Evolutionary conservation across 2,797 vertebrate genomes (phyloP), one percentile per base, ranked within the genome.

Genomic region (Synanceia verrucosa): DNA sequence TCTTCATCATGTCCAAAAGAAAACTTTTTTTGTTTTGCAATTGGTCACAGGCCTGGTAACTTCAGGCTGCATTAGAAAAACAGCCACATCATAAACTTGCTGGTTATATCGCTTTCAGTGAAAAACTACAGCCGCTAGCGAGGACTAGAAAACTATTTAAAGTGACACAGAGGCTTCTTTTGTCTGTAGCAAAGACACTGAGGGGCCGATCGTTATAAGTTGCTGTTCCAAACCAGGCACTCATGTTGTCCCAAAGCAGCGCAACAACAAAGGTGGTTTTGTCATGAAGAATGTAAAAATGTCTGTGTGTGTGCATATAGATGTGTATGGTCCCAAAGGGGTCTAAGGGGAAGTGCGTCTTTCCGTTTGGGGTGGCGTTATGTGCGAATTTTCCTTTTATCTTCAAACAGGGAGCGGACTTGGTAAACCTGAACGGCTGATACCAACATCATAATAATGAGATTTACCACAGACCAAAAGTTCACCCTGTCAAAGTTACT

Each of bases 401-500:
- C 97, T 33, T 99, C 95, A 82, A 99, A 99, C 52, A 99, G 95
- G 64, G 95, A 98, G 88, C 96, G 97, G 65, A 99, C 89, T 76
- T 97, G 92, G 85, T 98, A 99, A 52, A 99, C 97, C 79, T 99
- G 97, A 70, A 97, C 68, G 6, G 92, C 94, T 3, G 97, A 97
- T 44, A 99, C 96, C 57, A 95, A 67, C 84, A 97, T 76, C 97
- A 99, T 97, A 55, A 96, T 86, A 26, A 92, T 37, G 70, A 99
- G 80, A 88, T 96, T 99, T 79, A 96, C 83, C 65, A 95, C 62
- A 5, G 97, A 99, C 98, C 98, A 99, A 79, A 97, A 91, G 90
- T 98, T 99, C 65, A 99, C 98, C 64, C 96, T 93, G 23, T 99
- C 94, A 39, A 90, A 97, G 93, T 99, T 99, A 88, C 96, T 98